Percentiles rank a stretch among this genome's conserved stretches.
These are phyloP conservation scores for Brachionus rubens DNA, from an alignment of 1,140 invertebrate species.

Conservation along the genomic window DNA sequence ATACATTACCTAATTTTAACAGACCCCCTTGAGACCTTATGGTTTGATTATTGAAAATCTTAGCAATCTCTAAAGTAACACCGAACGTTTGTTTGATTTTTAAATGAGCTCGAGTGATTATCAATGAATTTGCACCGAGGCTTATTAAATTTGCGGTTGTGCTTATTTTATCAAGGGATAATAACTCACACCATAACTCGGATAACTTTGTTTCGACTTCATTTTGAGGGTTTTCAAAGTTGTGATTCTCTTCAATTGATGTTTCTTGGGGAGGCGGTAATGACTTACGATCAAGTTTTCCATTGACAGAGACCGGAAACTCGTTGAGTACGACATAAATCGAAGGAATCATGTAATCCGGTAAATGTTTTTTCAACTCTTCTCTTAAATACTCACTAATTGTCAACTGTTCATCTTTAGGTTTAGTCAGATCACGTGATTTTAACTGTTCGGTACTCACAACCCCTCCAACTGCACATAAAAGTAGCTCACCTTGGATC, in stretches of 20 bases:
- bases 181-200: not conserved
- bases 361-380: not conserved
- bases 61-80: not conserved
- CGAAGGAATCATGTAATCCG: not conserved
- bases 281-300: not conserved
- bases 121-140: not conserved
- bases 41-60: not conserved
- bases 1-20: not conserved
- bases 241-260: not conserved
- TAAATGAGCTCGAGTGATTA: not conserved
- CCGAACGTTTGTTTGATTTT: not conserved
- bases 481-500: not conserved
- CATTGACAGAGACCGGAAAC: not conserved
- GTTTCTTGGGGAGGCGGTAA: not conserved
- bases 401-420: not conserved
- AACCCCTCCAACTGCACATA: not conserved
- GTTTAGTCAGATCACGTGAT: not conserved
- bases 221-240: not conserved
- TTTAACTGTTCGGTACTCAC: not conserved
- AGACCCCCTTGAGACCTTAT: not conserved
- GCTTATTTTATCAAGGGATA: not conserved
- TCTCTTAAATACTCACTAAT: not conserved
- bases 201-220: not conserved
- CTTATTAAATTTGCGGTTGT: not conserved
- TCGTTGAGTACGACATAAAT: not conserved